Conservation (phyloP, 2,113 vertebrate genomes). For the Chaetodon auriga region DNA sequence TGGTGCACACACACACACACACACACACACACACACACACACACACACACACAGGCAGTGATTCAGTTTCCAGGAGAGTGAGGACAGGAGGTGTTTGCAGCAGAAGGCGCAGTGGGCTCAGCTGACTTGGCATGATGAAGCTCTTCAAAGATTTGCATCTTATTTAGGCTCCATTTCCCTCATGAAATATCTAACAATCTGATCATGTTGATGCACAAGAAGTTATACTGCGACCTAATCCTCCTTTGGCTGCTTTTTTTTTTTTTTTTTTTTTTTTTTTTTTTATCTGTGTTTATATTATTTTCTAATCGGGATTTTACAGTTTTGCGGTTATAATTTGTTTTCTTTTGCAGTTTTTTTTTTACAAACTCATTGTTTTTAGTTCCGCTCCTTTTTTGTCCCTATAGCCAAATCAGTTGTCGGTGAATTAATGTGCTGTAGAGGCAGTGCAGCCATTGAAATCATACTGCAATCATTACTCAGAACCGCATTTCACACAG, state of each 20-base stretch:
- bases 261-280: too few relatives aligned
- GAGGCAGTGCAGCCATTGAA: slow-evolving; percentile 6
- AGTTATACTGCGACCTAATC: not conserved
- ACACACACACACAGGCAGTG: slow-evolving; percentile 14
- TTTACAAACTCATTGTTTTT: not conserved
- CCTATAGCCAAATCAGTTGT: not conserved
- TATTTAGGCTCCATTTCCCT: slow-evolving; percentile 38
- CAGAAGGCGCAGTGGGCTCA: slow-evolving; percentile 71
- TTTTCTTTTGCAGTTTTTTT: not conserved
- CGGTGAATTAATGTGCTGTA: not conserved
- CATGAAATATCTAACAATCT: not conserved
- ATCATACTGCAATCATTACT: slow-evolving; percentile 39
- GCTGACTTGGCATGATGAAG: slow-evolving; percentile 68
- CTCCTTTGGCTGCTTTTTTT: not conserved
- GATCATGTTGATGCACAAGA: not conserved
- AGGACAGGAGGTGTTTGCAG: slow-evolving; percentile 66
- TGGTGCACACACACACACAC: slow-evolving; percentile 1
- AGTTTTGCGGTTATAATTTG: not conserved
- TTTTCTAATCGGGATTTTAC: not conserved
- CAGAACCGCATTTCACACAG: slow-evolving; percentile 45
- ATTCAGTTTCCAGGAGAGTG: slow-evolving; percentile 44
- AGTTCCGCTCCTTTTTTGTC: not conserved
- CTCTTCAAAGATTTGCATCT: slow-evolving; percentile 58
- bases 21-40: too few relatives aligned
- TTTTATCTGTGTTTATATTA: too few relatives aligned